Evolutionary conservation across 2,888 invertebrate species (phyloP).

Genomic region (Platypus cylindrus): DNA sequence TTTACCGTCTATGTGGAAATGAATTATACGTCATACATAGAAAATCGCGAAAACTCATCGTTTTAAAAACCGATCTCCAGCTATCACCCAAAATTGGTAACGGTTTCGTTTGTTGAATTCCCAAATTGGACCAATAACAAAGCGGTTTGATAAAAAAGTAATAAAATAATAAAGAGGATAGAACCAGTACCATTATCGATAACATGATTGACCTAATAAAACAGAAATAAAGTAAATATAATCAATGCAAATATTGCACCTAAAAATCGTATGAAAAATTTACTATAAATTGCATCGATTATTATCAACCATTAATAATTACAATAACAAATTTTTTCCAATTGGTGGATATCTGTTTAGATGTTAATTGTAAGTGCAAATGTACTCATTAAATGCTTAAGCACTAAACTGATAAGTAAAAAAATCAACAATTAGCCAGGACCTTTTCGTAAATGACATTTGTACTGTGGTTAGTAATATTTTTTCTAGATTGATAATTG

Average conservation of each 20-base stretch:
- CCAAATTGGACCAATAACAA: slow-evolving; percentile 8
- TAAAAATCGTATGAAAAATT: too few species aligned
- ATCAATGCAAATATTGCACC: too few species aligned
- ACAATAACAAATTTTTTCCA: too few species aligned
- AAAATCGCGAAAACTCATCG: slow-evolving; percentile 12
- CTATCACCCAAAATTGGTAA: slow-evolving; percentile 14
- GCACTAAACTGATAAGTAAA: too few species aligned
- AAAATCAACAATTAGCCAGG: too few species aligned
- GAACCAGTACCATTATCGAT: neutral
- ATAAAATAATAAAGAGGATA: slow-evolving; percentile 4
- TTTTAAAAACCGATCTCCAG: slow-evolving; percentile 8
- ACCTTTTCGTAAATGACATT: too few species aligned
- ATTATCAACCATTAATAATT: neutral
- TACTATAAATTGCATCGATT: neutral
- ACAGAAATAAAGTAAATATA: too few species aligned
- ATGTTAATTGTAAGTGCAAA: too few species aligned
- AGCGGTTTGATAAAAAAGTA: slow-evolving; percentile 5
- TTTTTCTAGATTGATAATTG: too few species aligned
- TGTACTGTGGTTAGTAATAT: too few species aligned
- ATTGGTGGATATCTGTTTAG: too few species aligned
- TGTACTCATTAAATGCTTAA: too few species aligned
- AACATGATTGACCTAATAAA: neutral
- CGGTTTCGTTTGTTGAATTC: slow-evolving; percentile 14
- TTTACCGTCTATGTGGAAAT: slow-evolving; percentile 12
- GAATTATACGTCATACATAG: slow-evolving; percentile 15